phyloP scores from a whole-genome alignment of 2,888 invertebrate species.

The Trachelus tabidus region DNA sequence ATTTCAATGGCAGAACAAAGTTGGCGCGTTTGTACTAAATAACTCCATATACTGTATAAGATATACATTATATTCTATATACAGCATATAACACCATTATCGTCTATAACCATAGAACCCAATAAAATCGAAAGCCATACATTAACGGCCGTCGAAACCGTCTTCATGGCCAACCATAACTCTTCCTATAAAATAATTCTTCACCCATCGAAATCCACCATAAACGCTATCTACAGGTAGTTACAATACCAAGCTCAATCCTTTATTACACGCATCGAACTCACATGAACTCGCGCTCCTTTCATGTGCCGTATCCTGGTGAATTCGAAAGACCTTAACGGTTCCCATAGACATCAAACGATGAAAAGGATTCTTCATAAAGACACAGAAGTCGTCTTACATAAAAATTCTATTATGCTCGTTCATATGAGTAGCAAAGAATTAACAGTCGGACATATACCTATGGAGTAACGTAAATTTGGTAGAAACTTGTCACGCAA shows the following conservation, averaged over 20 bases:
- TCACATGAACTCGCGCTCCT: neutral
- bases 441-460: neutral
- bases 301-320: neutral
- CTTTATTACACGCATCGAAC: neutral
- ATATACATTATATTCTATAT: neutral
- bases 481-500: neutral
- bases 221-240: neutral
- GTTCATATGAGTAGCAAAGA: neutral
- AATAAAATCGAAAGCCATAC: neutral
- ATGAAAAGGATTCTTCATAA: neutral
- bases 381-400: neutral
- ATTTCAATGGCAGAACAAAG: neutral
- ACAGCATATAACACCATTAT: neutral
- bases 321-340: neutral
- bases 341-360: neutral
- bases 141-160: neutral
- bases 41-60: neutral
- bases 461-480: neutral
- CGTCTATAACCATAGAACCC: neutral
- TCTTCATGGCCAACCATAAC: neutral
- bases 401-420: neutral
- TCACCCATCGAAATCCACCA: neutral
- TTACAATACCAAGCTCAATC: neutral
- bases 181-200: neutral
- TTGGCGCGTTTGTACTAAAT: neutral